Conservation (phyloP, 2,113 vertebrate species). For the Cromileptes altivelis region DNA sequence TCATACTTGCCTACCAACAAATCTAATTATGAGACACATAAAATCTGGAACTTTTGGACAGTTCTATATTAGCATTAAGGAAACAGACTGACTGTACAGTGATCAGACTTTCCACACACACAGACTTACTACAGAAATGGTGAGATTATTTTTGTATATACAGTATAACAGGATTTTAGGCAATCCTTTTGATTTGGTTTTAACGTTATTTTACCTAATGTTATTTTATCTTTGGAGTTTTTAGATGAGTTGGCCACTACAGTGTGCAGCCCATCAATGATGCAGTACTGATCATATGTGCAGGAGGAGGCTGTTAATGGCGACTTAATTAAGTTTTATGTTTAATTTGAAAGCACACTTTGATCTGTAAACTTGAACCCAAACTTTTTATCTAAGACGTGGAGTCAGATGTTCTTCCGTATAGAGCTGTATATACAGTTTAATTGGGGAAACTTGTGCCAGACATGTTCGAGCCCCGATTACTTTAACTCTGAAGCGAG, state of each 20-base stretch:
- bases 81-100: not conserved
- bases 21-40: not conserved
- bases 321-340: slow-evolving; percentile 29
- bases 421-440: slow-evolving; percentile 23
- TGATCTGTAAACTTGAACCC: slow-evolving; percentile 44
- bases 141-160: slow-evolving; percentile 62
- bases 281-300: slow-evolving; percentile 35
- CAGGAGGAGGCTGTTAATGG: slow-evolving; percentile 30
- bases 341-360: slow-evolving; percentile 58
- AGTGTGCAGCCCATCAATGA: not conserved
- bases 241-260: slow-evolving; percentile 10
- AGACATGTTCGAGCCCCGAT: not conserved
- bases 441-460: slow-evolving; percentile 5
- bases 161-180: slow-evolving; percentile 39
- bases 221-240: slow-evolving; percentile 51
- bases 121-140: slow-evolving; percentile 29
- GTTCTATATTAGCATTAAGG: not conserved
- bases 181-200: slow-evolving; percentile 43
- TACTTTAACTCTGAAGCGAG: slow-evolving; percentile 23
- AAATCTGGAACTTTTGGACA: not conserved
- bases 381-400: not conserved
- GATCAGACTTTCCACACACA: slow-evolving; percentile 14
- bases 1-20: not conserved
- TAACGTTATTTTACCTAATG: slow-evolving; percentile 46
- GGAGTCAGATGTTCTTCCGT: not conserved